Evolutionary conservation across 2,113 vertebrate genomes (phyloP).

Genomic region (Gnathonemus echidnorhynchus): DNA sequence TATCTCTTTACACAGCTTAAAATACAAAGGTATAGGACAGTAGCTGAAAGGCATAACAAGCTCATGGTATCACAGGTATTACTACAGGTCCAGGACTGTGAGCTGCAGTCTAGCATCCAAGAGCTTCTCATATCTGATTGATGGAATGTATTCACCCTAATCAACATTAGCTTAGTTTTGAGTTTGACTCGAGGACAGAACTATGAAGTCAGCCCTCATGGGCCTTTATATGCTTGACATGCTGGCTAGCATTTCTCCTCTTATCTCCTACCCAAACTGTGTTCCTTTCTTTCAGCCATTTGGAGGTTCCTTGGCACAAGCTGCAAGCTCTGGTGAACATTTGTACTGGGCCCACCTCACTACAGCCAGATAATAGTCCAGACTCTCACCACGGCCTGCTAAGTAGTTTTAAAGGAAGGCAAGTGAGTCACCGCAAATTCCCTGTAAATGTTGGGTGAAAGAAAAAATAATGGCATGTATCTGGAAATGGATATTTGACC

Average conservation of each 20-base stretch:
- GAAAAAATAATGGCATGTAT: background rate
- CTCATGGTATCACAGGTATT: constrained; percentile 53
- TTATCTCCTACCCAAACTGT: constrained; percentile 5
- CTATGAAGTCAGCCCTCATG: constrained; percentile 17
- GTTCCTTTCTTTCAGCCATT: background rate
- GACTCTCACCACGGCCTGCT: constrained; percentile 1
- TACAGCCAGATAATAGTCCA: constrained; percentile 21
- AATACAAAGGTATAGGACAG: constrained; percentile 32
- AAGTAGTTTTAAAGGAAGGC: constrained; percentile 26
- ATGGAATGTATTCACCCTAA: constrained; percentile 41
- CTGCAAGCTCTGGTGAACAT: background rate
- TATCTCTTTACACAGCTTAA: constrained; percentile 51
- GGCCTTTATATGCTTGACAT: constrained; percentile 20
- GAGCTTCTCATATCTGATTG: constrained; percentile 43
- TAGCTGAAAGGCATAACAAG: constrained; percentile 40
- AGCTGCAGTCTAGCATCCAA: constrained; percentile 57
- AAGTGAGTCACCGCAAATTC: constrained; percentile 29
- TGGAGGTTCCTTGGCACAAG: constrained; percentile 13
- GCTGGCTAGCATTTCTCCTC: background rate
- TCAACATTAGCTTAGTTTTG: constrained; percentile 24
- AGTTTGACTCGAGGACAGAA: constrained; percentile 21
- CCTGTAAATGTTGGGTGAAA: constrained; percentile 23
- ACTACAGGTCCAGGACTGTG: constrained; percentile 56
- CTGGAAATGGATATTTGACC: background rate
- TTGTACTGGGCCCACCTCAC: constrained; percentile 8